phyloP scores from a whole-genome alignment of 2,888 invertebrate species.

The Megaustenia siamemsis region DNA sequence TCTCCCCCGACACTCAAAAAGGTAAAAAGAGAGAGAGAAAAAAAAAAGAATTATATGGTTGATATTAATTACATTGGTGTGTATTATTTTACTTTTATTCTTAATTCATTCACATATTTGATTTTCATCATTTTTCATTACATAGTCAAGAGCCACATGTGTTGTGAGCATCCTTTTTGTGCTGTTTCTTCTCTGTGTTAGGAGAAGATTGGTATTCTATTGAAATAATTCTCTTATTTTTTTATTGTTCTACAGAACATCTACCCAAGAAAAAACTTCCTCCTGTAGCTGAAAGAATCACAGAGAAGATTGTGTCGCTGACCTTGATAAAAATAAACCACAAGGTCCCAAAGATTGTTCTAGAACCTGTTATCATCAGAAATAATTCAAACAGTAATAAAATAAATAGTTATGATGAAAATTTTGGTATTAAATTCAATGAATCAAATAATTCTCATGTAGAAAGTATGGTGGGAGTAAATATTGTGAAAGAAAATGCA shows the following conservation, averaged over 20 bases:
- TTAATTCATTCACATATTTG: no score
- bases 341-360: slow-evolving; percentile 26
- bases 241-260: slow-evolving; percentile 7
- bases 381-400: neutral
- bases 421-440: neutral
- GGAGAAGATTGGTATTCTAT: neutral
- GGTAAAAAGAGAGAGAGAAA: no score
- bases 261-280: slow-evolving; percentile 32
- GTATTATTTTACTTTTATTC: neutral
- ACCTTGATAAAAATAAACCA: slow-evolving; percentile 45
- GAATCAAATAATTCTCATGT: neutral
- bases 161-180: neutral
- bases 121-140: no score
- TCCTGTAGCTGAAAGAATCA: slow-evolving; percentile 47
- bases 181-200: neutral
- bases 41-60: no score
- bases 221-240: neutral
- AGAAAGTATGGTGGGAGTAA: neutral
- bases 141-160: neutral
- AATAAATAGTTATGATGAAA: neutral
- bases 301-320: slow-evolving; percentile 48
- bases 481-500: neutral
- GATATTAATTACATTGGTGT: no score
- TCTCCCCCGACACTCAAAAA: no score
- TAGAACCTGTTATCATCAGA: neutral